phyloP scores from a whole-genome alignment of 1,140 invertebrate species.

The Geopemphigus sp. region DNA sequence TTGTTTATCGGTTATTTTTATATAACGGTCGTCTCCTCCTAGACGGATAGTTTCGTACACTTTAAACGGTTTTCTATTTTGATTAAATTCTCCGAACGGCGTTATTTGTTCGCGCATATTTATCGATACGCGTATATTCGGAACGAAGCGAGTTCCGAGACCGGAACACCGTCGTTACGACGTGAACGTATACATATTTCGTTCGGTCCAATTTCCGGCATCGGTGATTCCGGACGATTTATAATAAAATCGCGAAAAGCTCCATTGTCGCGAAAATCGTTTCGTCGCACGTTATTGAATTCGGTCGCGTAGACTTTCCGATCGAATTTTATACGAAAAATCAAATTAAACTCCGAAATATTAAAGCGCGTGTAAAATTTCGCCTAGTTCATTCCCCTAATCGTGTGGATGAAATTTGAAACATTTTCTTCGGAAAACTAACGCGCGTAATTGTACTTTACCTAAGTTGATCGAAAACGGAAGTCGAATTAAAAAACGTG shows the following conservation, averaged over 20 bases:
- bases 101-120: background rate
- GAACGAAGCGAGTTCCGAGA: no score
- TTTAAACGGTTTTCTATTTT: background rate
- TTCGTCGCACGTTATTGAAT: background rate
- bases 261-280: background rate
- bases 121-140: no score
- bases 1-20: background rate
- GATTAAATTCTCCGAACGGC: background rate
- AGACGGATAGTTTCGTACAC: background rate
- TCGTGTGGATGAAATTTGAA: no score
- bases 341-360: no score
- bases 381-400: no score
- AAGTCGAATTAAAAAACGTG: no score
- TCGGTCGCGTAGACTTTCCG: background rate
- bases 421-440: no score
- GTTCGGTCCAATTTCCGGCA: background rate
- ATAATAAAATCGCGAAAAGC: background rate
- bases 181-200: no score
- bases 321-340: background rate
- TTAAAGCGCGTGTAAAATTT: no score
- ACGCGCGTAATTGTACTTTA: no score
- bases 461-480: no score
- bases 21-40: background rate
- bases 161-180: background rate
- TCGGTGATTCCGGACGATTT: no score